Percentiles rank a stretch among this genome's conserved stretches.
phyloP scores from a whole-genome alignment of 2,888 invertebrate species.

The Eretmocerus hayati region DNA sequence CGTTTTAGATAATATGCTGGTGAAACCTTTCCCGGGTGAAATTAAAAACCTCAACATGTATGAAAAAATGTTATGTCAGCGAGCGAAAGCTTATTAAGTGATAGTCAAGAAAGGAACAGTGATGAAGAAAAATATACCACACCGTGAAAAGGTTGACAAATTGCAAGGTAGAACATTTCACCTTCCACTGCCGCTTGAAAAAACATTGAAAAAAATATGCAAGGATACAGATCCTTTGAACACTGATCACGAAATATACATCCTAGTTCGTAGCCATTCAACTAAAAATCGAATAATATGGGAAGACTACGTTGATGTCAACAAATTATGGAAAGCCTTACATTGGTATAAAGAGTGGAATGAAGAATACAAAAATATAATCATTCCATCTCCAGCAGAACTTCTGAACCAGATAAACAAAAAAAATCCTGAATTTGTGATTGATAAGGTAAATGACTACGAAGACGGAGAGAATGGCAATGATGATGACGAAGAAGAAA shows the following conservation, averaged over 20 bases:
- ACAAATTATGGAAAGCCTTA: conserved; percentile 30
- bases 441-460: not conserved
- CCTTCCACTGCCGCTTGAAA: conserved; percentile 35
- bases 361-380: conserved; percentile 28
- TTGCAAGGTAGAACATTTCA: conserved; percentile 26
- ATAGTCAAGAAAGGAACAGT: conserved; percentile 33
- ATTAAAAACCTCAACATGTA: conserved; percentile 23
- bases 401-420: not conserved
- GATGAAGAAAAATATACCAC: conserved; percentile 31
- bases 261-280: conserved; percentile 32
- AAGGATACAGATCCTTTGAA: conserved; percentile 30
- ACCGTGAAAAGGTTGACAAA: conserved; percentile 24
- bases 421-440: not conserved
- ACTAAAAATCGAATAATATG: conserved; percentile 30
- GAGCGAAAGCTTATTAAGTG: conserved; percentile 38
- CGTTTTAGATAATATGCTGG: conserved; percentile 28
- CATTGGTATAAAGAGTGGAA: conserved; percentile 33
- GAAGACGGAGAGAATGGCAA: conserved; percentile 1
- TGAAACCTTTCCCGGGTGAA: conserved; percentile 18
- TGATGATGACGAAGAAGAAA: not conserved
- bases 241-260: conserved; percentile 32
- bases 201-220: too few species aligned
- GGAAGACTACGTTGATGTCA: too few species aligned
- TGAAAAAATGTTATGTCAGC: conserved; percentile 31
- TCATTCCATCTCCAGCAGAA: conserved; percentile 23